These are phyloP conservation scores for Barypeithes pellucidus DNA, from an alignment of 2,888 invertebrate genomes.

Conservation along the genomic window DNA sequence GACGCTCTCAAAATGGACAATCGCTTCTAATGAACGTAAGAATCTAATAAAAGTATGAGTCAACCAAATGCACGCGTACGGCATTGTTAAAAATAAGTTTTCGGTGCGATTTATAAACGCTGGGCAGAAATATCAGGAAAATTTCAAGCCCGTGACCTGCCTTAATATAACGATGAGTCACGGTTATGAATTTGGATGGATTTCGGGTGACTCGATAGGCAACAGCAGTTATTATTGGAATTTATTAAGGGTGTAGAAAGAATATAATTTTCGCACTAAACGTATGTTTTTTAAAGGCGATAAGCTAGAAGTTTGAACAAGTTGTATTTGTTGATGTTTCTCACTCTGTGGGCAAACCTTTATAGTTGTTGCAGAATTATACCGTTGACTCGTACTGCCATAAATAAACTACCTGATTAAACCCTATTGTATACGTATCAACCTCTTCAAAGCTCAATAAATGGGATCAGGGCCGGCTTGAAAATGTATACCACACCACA, in stretches of 20 bases:
- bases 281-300: too few relatives aligned
- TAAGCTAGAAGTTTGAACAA: too few relatives aligned
- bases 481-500: too few relatives aligned
- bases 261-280: background rate
- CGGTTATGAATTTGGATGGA: background rate
- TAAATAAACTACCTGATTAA: too few relatives aligned
- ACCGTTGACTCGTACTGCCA: too few relatives aligned
- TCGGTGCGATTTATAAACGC: background rate
- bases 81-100: slow-evolving; percentile 19
- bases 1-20: slow-evolving; percentile 30
- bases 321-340: too few relatives aligned
- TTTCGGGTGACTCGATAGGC: background rate
- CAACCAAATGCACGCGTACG: slow-evolving; percentile 11
- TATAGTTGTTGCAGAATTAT: too few relatives aligned
- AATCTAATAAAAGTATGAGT: slow-evolving; percentile 34
- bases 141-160: slow-evolving; percentile 18
- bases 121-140: slow-evolving; percentile 1
- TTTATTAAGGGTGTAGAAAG: background rate
- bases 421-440: too few relatives aligned
- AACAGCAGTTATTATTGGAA: slow-evolving; percentile 3
- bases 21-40: slow-evolving; percentile 20
- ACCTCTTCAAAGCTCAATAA: too few relatives aligned
- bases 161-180: slow-evolving; percentile 12
- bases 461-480: too few relatives aligned
- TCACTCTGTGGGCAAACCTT: too few relatives aligned